Conservation (phyloP, 2,113 vertebrate genomes). For the Ictalurus furcatus region DNA sequence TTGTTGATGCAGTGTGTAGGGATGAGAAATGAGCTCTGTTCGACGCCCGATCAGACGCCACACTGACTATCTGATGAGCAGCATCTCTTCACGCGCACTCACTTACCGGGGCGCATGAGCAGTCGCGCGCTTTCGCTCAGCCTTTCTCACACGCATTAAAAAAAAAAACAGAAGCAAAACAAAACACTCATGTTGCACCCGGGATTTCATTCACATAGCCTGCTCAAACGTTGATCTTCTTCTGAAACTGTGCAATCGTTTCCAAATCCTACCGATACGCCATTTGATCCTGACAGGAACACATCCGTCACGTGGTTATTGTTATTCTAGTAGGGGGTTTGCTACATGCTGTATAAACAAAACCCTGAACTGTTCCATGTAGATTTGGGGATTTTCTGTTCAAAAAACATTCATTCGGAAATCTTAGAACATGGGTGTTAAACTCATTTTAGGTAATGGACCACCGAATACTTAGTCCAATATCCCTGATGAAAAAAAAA, state of each 20-base stretch:
- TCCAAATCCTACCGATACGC: not conserved
- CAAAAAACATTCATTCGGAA: not conserved
- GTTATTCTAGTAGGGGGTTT: not conserved
- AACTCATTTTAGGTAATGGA: too few species aligned
- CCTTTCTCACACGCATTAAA: not conserved
- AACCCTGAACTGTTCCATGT: not conserved
- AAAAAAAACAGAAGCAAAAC: not conserved
- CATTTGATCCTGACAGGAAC: not conserved
- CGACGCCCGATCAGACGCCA: constrained; percentile 53
- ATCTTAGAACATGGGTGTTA: not conserved
- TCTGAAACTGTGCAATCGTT: not conserved
- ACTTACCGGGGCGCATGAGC: constrained; percentile 51
- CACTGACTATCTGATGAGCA: constrained; percentile 46
- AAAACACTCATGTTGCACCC: not conserved
- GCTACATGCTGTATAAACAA: not conserved
- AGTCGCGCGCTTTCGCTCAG: constrained; percentile 42
- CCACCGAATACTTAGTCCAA: too few species aligned
- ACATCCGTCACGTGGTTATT: not conserved
- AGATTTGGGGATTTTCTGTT: not conserved
- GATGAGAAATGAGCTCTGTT: constrained; percentile 48
- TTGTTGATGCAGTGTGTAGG: constrained; percentile 7
- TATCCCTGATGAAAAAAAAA: too few species aligned
- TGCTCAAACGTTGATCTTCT: too few species aligned
- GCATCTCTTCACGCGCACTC: constrained; percentile 57
- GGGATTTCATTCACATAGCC: not conserved